A percentile compares a stretch with the other conserved stretches of the same genome.
Evolutionary conservation across 1,140 invertebrate species (phyloP).

Genomic region (Ceratina australensis): DNA sequence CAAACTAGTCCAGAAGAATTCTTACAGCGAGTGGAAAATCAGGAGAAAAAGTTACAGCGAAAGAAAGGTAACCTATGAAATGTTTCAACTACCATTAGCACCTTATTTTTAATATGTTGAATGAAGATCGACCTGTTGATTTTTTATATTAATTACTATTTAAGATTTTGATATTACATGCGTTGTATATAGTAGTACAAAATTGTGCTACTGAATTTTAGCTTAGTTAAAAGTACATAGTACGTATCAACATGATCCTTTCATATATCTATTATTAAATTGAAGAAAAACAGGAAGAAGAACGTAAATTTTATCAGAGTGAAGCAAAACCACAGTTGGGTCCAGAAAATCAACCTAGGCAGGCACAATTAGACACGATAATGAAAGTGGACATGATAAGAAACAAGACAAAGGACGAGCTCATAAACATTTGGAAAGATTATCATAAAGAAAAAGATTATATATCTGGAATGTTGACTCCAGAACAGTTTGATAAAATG

Average conservation of each 20-base stretch:
- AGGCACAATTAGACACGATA: conserved; percentile 82
- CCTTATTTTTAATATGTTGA: neutral
- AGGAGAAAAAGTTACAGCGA: conserved; percentile 78
- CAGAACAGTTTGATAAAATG: conserved; percentile 82
- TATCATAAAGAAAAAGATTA: conserved; percentile 89
- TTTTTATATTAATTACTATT: neutral
- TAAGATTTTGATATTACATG: neutral
- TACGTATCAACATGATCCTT: neutral
- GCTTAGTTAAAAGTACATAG: neutral
- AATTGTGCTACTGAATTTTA: no score
- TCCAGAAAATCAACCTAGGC: conserved; percentile 70
- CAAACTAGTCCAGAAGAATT: conserved; percentile 88
- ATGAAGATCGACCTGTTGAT: neutral
- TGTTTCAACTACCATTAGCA: neutral
- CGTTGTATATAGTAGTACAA: neutral
- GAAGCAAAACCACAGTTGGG: conserved; percentile 79
- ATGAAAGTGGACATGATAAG: conserved; percentile 90
- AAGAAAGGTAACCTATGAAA: conserved; percentile 71
- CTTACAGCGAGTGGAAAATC: conserved; percentile 83
- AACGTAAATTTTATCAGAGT: conserved; percentile 62
- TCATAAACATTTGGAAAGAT: conserved; percentile 88
- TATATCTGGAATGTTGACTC: conserved; percentile 86
- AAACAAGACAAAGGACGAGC: conserved; percentile 87
- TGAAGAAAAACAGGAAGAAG: conserved; percentile 56
- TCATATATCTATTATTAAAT: conserved; percentile 35